phyloP scores from a whole-genome alignment of 2,888 invertebrate species.

The Orgyia antiqua region DNA sequence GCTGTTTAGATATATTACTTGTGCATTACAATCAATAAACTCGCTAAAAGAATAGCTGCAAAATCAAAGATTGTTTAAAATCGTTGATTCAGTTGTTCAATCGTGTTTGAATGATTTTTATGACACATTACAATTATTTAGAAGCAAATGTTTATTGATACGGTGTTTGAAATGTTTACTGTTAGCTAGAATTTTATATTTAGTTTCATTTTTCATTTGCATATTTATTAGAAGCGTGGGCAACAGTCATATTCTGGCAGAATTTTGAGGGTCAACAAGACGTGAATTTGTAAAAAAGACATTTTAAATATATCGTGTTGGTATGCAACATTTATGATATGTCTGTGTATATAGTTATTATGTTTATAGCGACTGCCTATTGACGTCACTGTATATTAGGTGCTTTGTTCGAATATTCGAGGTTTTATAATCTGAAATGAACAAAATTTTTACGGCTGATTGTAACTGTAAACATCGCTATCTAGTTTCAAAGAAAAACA shows the following conservation, averaged over 20 bases:
- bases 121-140: neutral
- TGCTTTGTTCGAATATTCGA: constrained; percentile 38
- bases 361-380: constrained; percentile 30
- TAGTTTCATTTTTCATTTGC: neutral
- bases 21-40: no score
- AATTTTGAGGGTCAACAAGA: constrained; percentile 12
- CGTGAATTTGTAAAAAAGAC: constrained; percentile 15
- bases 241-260: constrained; percentile 10
- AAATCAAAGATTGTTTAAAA: no score
- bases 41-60: no score
- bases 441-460: constrained; percentile 40
- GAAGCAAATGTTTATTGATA: neutral
- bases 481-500: constrained; percentile 20
- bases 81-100: neutral
- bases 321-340: constrained; percentile 15
- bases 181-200: neutral
- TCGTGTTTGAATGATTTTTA: neutral
- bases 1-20: no score
- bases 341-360: constrained; percentile 26
- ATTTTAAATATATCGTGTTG: constrained; percentile 17
- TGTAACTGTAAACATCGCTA: constrained; percentile 33
- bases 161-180: neutral
- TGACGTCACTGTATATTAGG: constrained; percentile 43
- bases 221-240: constrained; percentile 2
- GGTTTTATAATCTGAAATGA: constrained; percentile 33